Evolutionary conservation across 2,113 vertebrate species (phyloP).

Genomic region (Narcine bancroftii): DNA sequence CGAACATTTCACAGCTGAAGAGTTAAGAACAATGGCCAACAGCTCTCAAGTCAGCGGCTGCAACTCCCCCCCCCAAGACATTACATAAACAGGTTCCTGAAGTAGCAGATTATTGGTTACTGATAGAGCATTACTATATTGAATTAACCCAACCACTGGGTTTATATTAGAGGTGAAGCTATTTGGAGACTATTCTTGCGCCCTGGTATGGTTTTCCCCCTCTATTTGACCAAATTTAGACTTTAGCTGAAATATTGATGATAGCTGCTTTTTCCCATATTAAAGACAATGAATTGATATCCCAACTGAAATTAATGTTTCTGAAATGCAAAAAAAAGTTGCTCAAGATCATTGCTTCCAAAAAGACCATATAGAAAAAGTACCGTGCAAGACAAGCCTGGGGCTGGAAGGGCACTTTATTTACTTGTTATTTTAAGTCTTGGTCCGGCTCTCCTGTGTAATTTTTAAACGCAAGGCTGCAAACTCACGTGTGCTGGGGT

Average conservation of each 20-base stretch:
- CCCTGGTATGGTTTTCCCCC: too few species aligned
- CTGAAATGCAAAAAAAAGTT: neutral
- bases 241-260: neutral
- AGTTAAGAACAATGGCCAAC: too few species aligned
- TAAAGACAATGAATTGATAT: neutral
- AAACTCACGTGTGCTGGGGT: neutral
- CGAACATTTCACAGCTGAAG: too few species aligned
- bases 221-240: neutral
- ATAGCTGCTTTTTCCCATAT: neutral
- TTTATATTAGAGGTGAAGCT: too few species aligned
- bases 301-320: neutral
- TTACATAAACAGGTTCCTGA: neutral
- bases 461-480: neutral
- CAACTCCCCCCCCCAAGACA: too few species aligned
- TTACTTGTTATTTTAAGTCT: neutral
- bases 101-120: neutral
- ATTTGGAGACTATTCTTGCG: neutral
- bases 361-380: too few species aligned
- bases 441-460: too few species aligned
- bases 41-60: too few species aligned
- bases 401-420: neutral
- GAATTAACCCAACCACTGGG: neutral
- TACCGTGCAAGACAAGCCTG: neutral
- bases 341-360: neutral
- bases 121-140: neutral